phyloP scores from a whole-genome alignment of 2,888 invertebrate genomes.

The Noctuana brunneofusca region DNA sequence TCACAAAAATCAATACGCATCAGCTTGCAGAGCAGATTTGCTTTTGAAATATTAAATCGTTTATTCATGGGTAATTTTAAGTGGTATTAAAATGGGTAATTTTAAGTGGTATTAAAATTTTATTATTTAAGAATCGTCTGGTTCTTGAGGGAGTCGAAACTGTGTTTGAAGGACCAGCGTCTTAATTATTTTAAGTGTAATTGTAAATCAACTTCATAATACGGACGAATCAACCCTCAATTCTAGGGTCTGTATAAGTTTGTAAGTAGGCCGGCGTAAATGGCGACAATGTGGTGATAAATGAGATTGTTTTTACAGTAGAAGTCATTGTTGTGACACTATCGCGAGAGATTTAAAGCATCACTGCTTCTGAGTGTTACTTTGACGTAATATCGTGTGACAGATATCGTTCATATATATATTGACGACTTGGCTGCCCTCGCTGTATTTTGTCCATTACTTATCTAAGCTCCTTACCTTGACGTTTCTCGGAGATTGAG shows the following conservation, averaged over 20 bases:
- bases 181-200: not conserved
- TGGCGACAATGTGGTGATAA: slow-evolving; percentile 22
- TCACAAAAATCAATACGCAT: too few relatives aligned
- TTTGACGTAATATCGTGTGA: slow-evolving; percentile 79
- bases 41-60: too few relatives aligned
- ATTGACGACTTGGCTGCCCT: slow-evolving; percentile 67
- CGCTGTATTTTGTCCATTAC: slow-evolving; percentile 75
- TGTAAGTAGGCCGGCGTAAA: slow-evolving; percentile 18
- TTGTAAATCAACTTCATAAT: not conserved
- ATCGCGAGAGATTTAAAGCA: slow-evolving; percentile 72
- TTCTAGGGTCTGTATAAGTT: not conserved
- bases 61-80: too few relatives aligned
- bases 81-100: too few relatives aligned
- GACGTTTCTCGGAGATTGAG: slow-evolving; percentile 68
- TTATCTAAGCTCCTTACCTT: slow-evolving; percentile 80
- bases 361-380: slow-evolving; percentile 77
- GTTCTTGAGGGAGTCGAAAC: too few relatives aligned
- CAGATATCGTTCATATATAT: slow-evolving; percentile 78
- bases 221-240: not conserved
- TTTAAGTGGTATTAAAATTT: too few relatives aligned
- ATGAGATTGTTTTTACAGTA: slow-evolving; percentile 49
- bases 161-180: too few relatives aligned
- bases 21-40: too few relatives aligned
- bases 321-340: slow-evolving; percentile 64
- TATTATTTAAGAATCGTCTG: too few relatives aligned